Conservation (phyloP, 2,113 vertebrate species). For the Callionymus lyra region DNA sequence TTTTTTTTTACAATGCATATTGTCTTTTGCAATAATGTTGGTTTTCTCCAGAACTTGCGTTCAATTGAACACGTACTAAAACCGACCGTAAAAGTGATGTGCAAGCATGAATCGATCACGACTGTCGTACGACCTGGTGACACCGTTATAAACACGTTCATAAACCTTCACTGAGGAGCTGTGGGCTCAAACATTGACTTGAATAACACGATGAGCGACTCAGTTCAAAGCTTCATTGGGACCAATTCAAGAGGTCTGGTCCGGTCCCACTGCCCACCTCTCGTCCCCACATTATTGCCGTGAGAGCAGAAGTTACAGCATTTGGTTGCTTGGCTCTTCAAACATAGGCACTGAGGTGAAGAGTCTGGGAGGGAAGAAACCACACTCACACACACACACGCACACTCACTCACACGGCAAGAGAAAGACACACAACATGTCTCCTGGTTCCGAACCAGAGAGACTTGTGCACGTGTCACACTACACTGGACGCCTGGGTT, state of each 20-base stretch:
- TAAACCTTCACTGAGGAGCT: background rate
- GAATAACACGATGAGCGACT: background rate
- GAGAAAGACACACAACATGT: background rate
- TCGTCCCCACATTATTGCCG: slow-evolving; percentile 59
- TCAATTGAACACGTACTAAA: no score
- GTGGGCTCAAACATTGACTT: slow-evolving; percentile 9
- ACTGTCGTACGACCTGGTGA: background rate
- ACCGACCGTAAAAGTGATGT: no score
- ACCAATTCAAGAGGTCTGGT: background rate
- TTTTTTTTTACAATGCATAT: no score
- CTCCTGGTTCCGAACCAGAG: slow-evolving; percentile 4
- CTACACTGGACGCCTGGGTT: slow-evolving; percentile 15
- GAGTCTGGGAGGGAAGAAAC: slow-evolving; percentile 69
- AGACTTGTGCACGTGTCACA: slow-evolving; percentile 14
- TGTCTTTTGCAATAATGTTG: no score
- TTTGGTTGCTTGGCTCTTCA: slow-evolving; percentile 57
- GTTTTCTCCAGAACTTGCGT: no score
- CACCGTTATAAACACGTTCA: background rate
- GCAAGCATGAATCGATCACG: no score
- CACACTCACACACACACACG: slow-evolving; percentile 50
- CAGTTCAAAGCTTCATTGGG: background rate
- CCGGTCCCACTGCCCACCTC: background rate
- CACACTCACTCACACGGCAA: slow-evolving; percentile 7
- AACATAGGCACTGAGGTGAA: slow-evolving; percentile 90
- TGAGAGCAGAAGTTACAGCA: slow-evolving; percentile 68